A percentile compares a stretch with the other conserved stretches of the same genome.
Conservation (phyloP, 2,113 vertebrate genomes). For the Antechinus flavipes region DNA sequence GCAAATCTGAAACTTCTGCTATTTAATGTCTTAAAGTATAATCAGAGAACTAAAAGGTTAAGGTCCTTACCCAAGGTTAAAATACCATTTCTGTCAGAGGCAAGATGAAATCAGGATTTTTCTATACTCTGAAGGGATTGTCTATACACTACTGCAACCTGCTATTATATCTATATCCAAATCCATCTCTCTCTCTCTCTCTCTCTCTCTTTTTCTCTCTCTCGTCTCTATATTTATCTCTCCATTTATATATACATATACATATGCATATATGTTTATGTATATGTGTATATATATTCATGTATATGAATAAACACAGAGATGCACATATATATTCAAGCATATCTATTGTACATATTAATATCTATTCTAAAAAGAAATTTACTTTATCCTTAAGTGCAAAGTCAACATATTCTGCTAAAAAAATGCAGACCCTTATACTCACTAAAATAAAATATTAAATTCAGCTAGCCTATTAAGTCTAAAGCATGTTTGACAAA, state of each 20-base stretch:
- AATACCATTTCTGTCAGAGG: not conserved
- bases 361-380: constrained; percentile 6
- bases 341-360: not conserved
- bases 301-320: not conserved
- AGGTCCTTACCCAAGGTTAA: not conserved
- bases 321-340: no score
- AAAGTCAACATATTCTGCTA: not conserved
- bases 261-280: no score
- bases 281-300: not conserved
- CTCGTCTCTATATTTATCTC: no score
- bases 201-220: not conserved
- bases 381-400: not conserved
- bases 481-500: constrained; percentile 44
- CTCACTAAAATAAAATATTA: not conserved
- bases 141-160: not conserved
- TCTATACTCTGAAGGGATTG: not conserved
- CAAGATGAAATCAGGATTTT: not conserved
- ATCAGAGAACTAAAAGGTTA: not conserved
- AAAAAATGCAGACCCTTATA: not conserved
- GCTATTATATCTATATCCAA: not conserved
- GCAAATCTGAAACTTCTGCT: not conserved
- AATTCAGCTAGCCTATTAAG: constrained; percentile 40
- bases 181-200: no score
- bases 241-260: not conserved
- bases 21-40: not conserved